Evolutionary conservation across 2,888 invertebrate species (phyloP), one percentile per base, ranked within the genome.

Genomic region (Lepidochitona cinerea): DNA sequence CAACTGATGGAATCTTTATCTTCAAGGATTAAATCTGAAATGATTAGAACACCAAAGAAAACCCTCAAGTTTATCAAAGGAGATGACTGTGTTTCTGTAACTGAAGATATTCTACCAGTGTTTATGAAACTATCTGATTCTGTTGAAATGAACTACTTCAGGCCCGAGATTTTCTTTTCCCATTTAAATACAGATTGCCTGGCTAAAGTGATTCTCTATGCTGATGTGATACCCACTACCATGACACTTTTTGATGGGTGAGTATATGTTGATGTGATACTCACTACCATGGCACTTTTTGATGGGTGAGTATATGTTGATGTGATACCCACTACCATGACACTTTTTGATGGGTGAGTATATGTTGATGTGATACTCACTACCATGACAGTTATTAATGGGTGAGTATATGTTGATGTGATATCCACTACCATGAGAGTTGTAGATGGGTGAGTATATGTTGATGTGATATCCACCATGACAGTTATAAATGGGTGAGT

Each of bases 151-250:
- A 54, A 76, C 29, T 82, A 75, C 68, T 86, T 87, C 73, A 75
- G 80, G 35, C 73, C 71, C 2, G 41, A 74, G 12, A 64, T 37
- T 4, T 90, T 88, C 76, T 81, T 80, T 79, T 71, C 77, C 0
- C 80, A 95, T 88, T 92, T 97, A 59, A 92, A 93, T 76, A 94
- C 96, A 0, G 92, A 92, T 70, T 90, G 93, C 41, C 90, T 97
- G 70, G 97, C 97, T 3, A 94, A 96, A 26, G 92, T 96, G 71
- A 94, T 97, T 14, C 93, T 97, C 77, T 97, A 96, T 92, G 92
- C 94, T 1, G 96, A 96, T 81, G 93, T 96, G 71, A 90, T 97
- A 84, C 92, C 94, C 53, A 95, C 95, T 52, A 95, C 97, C 0
- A 95, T 95, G 93, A 90, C 93, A 77, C 91, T 96, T 68, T 91